phyloP scores from a whole-genome alignment of 23 tunicate species.

The Aplidium turbinatum region DNA sequence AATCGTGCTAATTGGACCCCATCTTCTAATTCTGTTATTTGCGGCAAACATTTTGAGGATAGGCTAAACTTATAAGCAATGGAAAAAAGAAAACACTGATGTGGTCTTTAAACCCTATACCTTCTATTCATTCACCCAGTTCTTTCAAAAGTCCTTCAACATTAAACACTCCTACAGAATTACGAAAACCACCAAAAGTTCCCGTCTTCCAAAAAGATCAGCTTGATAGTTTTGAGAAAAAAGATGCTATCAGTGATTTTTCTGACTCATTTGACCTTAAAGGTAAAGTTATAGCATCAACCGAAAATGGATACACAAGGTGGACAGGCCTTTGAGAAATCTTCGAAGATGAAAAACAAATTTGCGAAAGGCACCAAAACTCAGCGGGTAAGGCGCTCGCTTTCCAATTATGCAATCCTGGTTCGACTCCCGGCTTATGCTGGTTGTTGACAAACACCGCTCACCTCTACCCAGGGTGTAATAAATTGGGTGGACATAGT shows the following conservation, averaged over 20 bases:
- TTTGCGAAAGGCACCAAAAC: not conserved
- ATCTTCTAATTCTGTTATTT: conserved; percentile 16
- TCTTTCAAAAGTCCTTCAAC: conserved; percentile 35
- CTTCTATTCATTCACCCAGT: not conserved
- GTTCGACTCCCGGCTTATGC: no score
- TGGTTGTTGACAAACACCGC: no score
- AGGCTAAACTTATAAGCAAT: not conserved
- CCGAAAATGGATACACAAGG: not conserved
- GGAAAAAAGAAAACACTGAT: conserved; percentile 15
- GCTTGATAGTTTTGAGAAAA: not conserved
- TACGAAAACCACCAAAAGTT: conserved; percentile 11
- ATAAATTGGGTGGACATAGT: no score
- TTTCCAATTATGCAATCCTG: no score
- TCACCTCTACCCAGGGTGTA: no score
- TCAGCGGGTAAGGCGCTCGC: no score
- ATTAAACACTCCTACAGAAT: not conserved
- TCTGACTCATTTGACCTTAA: not conserved
- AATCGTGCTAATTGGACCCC: conserved; percentile 32
- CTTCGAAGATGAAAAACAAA: conserved; percentile 8
- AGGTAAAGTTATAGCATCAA: not conserved
- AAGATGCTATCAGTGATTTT: conserved; percentile 4
- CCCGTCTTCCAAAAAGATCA: conserved; percentile 23
- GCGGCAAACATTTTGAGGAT: conserved; percentile 15
- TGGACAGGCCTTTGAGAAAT: not conserved
- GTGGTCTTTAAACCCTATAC: conserved; percentile 16